Conservation (phyloP, 2,113 vertebrate species). For the Todiramphus chloris region DNA sequence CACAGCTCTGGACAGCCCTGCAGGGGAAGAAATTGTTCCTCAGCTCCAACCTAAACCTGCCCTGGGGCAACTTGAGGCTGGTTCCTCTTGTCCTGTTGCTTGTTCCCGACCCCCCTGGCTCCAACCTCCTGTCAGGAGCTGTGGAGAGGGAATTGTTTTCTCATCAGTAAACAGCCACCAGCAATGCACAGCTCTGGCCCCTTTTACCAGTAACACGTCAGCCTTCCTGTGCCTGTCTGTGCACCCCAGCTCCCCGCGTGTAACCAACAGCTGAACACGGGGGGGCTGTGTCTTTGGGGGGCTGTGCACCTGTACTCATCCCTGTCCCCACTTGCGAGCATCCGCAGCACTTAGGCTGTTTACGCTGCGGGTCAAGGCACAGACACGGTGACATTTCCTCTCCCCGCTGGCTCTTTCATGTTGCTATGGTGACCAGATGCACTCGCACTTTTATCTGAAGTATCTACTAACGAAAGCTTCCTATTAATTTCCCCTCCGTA, state of each 20-base stretch:
- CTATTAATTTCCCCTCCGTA: background rate
- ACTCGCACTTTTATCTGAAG: conserved; percentile 50
- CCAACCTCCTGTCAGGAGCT: background rate
- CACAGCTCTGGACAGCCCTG: background rate
- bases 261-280: too few species aligned
- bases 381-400: conserved; percentile 31
- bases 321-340: rapidly evolving
- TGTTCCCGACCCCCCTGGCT: background rate
- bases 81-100: background rate
- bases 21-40: background rate
- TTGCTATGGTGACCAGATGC: conserved; percentile 72
- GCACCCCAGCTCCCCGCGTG: background rate
- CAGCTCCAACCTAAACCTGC: background rate
- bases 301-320: too few species aligned
- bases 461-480: conserved; percentile 62
- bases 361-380: conserved; percentile 22
- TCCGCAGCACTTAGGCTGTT: background rate
- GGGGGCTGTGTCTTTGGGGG: too few species aligned
- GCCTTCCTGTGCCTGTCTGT: rapidly evolving
- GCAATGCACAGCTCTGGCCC: background rate
- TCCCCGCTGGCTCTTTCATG: background rate
- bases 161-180: rapidly evolving
- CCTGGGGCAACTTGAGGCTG: background rate
- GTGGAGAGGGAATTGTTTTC: background rate
- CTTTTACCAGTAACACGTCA: rapidly evolving